Conservation (phyloP, 2,113 vertebrate genomes). For the Chaetodon auriga region DNA sequence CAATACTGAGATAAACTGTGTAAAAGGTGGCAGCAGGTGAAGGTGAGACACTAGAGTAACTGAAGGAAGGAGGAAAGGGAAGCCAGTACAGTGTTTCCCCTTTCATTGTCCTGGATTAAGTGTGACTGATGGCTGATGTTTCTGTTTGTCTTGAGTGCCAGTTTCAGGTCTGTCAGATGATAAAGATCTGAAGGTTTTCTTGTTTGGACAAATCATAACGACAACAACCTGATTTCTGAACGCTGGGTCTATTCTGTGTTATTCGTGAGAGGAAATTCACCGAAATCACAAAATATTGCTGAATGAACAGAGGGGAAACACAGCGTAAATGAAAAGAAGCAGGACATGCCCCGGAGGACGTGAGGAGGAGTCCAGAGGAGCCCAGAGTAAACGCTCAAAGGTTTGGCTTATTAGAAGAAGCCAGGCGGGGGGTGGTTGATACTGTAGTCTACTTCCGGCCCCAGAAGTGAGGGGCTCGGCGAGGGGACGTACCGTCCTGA, state of each 20-base stretch:
- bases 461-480: conserved; percentile 92
- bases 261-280: neutral
- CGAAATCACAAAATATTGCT: neutral
- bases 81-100: conserved; percentile 44
- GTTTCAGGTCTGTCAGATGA: neutral
- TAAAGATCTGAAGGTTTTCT: neutral
- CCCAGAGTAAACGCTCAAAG: conserved; percentile 37
- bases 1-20: conserved; percentile 53
- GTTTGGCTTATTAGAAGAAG: conserved; percentile 88
- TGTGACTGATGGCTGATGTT: neutral
- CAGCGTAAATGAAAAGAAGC: conserved; percentile 13
- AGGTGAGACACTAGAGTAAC: neutral
- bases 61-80: conserved; percentile 3
- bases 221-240: neutral
- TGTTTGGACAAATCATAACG: neutral
- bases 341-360: conserved; percentile 40
- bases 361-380: conserved; percentile 8
- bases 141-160: conserved; percentile 12
- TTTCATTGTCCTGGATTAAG: neutral
- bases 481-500: conserved; percentile 96
- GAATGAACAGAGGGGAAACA: conserved; percentile 33
- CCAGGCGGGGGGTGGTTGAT: conserved; percentile 87
- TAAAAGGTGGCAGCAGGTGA: conserved; percentile 11
- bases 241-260: neutral
- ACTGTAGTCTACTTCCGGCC: conserved; percentile 89